A percentile compares a stretch with the other conserved stretches of the same genome.
These are phyloP conservation scores for Pseudomyrmex flavicornis DNA, from an alignment of 1,140 invertebrate species.

Conservation along the genomic window DNA sequence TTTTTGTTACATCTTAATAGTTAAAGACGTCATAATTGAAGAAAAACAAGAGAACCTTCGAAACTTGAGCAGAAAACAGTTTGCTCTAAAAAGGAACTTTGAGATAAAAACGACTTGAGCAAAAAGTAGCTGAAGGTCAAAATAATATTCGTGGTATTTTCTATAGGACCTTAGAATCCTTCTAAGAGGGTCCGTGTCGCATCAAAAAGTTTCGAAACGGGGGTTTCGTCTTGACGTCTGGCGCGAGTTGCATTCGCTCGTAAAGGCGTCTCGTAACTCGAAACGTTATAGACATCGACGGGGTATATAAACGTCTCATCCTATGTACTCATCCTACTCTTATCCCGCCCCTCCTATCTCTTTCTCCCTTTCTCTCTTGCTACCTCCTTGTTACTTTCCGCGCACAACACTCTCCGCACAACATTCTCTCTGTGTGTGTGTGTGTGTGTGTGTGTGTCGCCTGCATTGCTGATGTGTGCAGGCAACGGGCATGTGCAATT, in stretches of 20 bases:
- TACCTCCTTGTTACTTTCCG: conserved; percentile 24
- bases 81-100: too few species aligned
- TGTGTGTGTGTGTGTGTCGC: conserved; percentile 12
- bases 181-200: conserved; percentile 59
- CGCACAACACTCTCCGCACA: conserved; percentile 5
- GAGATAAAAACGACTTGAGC: too few species aligned
- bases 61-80: too few species aligned
- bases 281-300: conserved; percentile 85
- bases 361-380: conserved; percentile 2
- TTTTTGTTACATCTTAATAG: too few species aligned
- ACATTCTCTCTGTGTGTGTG: neutral
- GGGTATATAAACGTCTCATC: conserved; percentile 86
- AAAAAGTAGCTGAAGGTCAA: neutral
- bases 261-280: conserved; percentile 86
- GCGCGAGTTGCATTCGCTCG: conserved; percentile 84
- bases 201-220: conserved; percentile 76
- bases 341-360: neutral
- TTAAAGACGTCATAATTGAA: too few species aligned
- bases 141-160: conserved; percentile 74
- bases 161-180: conserved; percentile 68
- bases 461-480: too few species aligned
- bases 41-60: too few species aligned
- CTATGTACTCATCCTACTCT: conserved; percentile 82
- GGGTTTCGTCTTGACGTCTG: conserved; percentile 82
- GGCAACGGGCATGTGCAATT: too few species aligned